Percentiles rank a stretch among this genome's conserved stretches.
Evolutionary conservation across 2,888 invertebrate genomes (phyloP).

Genomic region (Gortyna flavago): DNA sequence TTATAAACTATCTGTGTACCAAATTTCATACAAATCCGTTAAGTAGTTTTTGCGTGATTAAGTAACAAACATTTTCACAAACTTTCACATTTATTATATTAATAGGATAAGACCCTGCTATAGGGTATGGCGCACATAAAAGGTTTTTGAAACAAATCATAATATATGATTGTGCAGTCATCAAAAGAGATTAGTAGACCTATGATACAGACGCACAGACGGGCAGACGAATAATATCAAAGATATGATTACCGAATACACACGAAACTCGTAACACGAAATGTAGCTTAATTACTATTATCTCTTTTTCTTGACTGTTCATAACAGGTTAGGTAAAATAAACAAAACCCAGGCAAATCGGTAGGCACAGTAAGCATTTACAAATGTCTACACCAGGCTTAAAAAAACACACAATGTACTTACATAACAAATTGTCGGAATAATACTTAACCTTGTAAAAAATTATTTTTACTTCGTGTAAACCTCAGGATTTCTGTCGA

Average conservation of each 20-base stretch:
- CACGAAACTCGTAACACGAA: not conserved
- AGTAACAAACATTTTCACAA: no score
- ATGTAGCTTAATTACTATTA: not conserved
- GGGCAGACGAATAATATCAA: not conserved
- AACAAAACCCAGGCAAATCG: not conserved
- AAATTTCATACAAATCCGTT: no score
- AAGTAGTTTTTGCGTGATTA: no score
- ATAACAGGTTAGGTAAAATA: not conserved
- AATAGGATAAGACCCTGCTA: not conserved
- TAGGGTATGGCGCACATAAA: not conserved
- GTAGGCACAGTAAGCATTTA: not conserved
- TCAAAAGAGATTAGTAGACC: not conserved
- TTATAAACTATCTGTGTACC: no score
- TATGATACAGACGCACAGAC: not conserved
- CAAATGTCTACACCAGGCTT: not conserved
- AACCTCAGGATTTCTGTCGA: conserved; percentile 35
- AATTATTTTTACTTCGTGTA: conserved; percentile 30
- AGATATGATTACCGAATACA: not conserved
- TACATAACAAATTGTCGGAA: conserved; percentile 21
- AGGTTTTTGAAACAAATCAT: not conserved
- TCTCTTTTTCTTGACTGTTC: not conserved
- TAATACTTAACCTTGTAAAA: conserved; percentile 26
- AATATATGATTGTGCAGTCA: not conserved
- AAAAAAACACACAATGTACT: not conserved
- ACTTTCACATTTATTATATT: no score